phyloP scores from a whole-genome alignment of 2,797 vertebrate genomes.

The Poeciliopsis turneri region DNA sequence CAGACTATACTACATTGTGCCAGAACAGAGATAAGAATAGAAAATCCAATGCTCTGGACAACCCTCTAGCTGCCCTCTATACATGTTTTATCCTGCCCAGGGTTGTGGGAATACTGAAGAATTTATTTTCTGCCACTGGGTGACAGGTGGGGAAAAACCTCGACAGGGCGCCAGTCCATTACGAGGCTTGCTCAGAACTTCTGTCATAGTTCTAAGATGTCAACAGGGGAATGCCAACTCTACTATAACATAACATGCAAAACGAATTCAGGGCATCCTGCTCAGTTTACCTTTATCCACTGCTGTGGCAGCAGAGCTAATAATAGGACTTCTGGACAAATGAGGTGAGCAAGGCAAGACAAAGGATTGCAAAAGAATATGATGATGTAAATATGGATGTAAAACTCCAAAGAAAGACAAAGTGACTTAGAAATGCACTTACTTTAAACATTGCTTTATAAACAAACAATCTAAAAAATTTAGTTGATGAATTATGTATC shows the following conservation, averaged over 20 bases:
- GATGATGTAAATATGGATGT: background rate
- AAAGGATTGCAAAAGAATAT: background rate
- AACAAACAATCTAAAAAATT: background rate
- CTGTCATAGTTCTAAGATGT: constrained; percentile 36
- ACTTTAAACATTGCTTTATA: background rate
- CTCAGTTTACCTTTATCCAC: constrained; percentile 34
- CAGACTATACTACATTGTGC: background rate
- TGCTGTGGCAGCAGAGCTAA: constrained; percentile 37
- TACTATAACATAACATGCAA: constrained; percentile 33
- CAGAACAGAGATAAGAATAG: background rate
- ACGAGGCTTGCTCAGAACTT: constrained; percentile 29
- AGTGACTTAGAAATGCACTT: background rate
- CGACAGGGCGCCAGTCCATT: constrained; percentile 6
- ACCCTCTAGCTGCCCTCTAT: background rate
- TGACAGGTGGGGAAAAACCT: constrained; percentile 1
- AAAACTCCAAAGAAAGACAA: background rate
- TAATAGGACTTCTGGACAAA: constrained; percentile 21
- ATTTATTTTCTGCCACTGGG: background rate
- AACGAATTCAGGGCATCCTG: constrained; percentile 27
- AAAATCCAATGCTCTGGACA: background rate
- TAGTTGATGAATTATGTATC: background rate
- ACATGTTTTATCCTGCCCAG: background rate
- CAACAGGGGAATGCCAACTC: constrained; percentile 29
- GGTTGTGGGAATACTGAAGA: constrained; percentile 5
- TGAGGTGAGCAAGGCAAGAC: constrained; percentile 8